These are phyloP conservation scores for Lypha dubia DNA, from an alignment of 2,888 invertebrate genomes.

Conservation along the genomic window DNA sequence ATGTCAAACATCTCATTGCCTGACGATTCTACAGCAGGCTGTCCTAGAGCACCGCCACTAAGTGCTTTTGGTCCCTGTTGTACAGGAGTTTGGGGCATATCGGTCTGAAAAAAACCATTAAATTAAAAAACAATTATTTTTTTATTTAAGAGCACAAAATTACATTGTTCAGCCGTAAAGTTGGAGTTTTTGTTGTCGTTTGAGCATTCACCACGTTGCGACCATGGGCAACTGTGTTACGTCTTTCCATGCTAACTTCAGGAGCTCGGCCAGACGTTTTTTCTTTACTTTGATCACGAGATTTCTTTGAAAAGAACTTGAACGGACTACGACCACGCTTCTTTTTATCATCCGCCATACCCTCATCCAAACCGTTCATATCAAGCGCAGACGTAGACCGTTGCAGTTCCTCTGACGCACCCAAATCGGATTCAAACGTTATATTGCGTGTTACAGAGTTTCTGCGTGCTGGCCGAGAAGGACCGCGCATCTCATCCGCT, in stretches of 20 bases:
- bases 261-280: constrained; percentile 82
- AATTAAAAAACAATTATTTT: neutral
- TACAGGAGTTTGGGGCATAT: constrained; percentile 78
- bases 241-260: constrained; percentile 81
- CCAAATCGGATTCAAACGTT: constrained; percentile 82
- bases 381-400: constrained; percentile 91
- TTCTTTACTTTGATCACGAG: constrained; percentile 88
- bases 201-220: constrained; percentile 84
- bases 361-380: constrained; percentile 85
- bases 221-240: constrained; percentile 83
- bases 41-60: constrained; percentile 85
- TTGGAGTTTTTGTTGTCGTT: constrained; percentile 84
- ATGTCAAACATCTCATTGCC: constrained; percentile 94
- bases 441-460: constrained; percentile 87
- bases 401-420: constrained; percentile 84
- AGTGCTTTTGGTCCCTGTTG: constrained; percentile 88
- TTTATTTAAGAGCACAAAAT: neutral
- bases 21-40: constrained; percentile 90
- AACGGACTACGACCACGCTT: constrained; percentile 95
- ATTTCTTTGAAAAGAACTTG: constrained; percentile 93
- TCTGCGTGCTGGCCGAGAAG: constrained; percentile 90
- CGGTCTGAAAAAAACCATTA: constrained; percentile 73
- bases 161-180: constrained; percentile 83
- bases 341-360: constrained; percentile 87
- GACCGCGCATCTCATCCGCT: constrained; percentile 86